Evolutionary conservation across 2,888 invertebrate species (phyloP), one percentile per base, ranked within the genome.

Genomic region (Pristionchus fissidentatus): DNA sequence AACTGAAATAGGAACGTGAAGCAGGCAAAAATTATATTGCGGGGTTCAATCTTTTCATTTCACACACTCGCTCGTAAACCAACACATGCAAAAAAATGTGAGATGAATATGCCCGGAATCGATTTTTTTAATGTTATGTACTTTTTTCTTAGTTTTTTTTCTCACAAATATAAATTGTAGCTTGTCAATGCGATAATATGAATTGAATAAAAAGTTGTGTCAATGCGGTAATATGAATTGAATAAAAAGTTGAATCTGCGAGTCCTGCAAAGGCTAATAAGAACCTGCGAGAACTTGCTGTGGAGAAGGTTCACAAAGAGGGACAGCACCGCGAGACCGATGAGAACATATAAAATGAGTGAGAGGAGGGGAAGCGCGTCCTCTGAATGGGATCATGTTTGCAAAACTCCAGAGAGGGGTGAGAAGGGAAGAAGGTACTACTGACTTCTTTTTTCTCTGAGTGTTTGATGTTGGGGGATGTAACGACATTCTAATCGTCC

Each of bases 301-400:
- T 89, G 88, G 3, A 89, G 79, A 0, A 89, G 85, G 78, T 89
- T 89, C 70, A 89, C 84, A 83, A 89, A 89, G 15, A 88, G 84
- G 0, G 88, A 88, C 38, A 89, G 84, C 13, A 87, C 82, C 19
- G 89, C 81, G 13, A 89, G 57, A 2, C 89, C 89, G 19, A 87
- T 85, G 19, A 89, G 49, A 13, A 85, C 57, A 78, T 87, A 89
- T 15, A 84, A 19, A 35, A 85, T 84, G 32, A 84, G 83, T 1
- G 57, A 8, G 15, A 83, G 26, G 5, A 86, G 41, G 8, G 70
- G 38, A 0, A 83, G 4, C 0, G 78, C 83, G 41, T 84, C 62
- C 7, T 85, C 86, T 85, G 75, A 32, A 0, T 22, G 22, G 46
- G 29, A 19, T 13, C 3, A 60, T 81, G 7, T 49, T 49, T 49